Base-by-base conservation (phyloP, 2,888 invertebrate genomes). In the Cloeon dipterum region DNA sequence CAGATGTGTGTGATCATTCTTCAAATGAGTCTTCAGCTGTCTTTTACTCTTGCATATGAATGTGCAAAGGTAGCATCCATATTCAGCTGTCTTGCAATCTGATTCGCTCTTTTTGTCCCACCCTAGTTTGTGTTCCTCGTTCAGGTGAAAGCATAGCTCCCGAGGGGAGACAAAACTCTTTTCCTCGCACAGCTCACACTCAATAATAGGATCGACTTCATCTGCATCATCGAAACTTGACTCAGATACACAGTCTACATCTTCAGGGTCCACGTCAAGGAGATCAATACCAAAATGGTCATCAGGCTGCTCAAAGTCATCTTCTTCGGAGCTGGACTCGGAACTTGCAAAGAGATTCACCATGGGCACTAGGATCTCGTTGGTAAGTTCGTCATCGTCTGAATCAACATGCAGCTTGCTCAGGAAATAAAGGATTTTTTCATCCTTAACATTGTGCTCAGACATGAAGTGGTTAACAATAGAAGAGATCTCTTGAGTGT, bases 121-220 rank as follows among this genome's bases (percentile, higher is more conserved):
- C 38, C 10, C 35, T 21, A 29, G n/a, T 16, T 29, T 29, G n/a
- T 29, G 29, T 5, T 14, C 16, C 29, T n/a, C n/a, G 14, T 14
- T 14, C 8, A 29, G n/a, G 20, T 41, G 35, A 14, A 35, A 26
- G 26, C 41, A 41, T 3, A 33, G 23, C 14, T 26, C 21, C 14
- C 34, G 16, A 7, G 21, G 21, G n/a, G 39, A 35, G 2, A 18
- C 19, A 16, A 37, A 39, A 54, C 63, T 63, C 42, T 62, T 62
- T 25, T 57, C 56, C 32, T 62, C 60, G 50, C 64, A 64, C 46
- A 63, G 60, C 50, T 64, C 63, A 49, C 64, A 64, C 3, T 61
- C 11, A 13, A 23, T n/a, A n/a, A n/a, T n/a, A n/a, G n/a, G 13
- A 19, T 32, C 17, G 7, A 34, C 32, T 8, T 21, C 18, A 20